Conservation (phyloP, 2,888 invertebrate species). For the Steinernema carpocapsae region DNA sequence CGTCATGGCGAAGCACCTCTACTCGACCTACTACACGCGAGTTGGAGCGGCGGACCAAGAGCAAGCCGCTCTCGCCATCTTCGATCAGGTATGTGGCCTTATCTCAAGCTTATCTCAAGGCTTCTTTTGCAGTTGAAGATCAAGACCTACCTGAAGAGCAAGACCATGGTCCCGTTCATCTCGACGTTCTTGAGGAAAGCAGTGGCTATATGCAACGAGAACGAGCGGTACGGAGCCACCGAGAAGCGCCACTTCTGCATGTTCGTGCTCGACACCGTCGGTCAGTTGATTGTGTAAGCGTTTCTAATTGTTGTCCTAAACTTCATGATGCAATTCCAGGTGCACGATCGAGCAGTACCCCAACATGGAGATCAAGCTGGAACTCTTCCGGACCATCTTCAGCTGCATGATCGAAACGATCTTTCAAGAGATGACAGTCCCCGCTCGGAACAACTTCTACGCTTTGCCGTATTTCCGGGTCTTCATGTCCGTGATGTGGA, state of each 20-base stretch:
- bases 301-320: too few relatives aligned
- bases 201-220: background rate
- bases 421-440: background rate
- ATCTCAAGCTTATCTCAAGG: background rate
- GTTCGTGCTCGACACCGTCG: background rate
- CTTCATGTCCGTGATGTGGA: slow-evolving; percentile 1
- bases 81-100: background rate
- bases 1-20: background rate
- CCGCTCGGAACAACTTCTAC: background rate
- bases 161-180: slow-evolving; percentile 3
- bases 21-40: background rate
- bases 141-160: background rate
- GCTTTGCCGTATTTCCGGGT: slow-evolving; percentile 21
- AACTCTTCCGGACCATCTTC: background rate
- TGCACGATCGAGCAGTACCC: background rate
- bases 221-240: background rate
- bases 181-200: background rate
- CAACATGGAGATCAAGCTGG: background rate
- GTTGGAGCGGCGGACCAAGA: background rate
- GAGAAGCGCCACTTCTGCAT: slow-evolving; percentile 6
- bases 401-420: background rate
- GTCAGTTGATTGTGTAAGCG: background rate
- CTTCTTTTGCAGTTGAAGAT: background rate
- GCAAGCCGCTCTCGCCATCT: background rate
- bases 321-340: background rate